Base-by-base conservation (phyloP, 2,113 vertebrate species). In the Kryptolebias marmoratus region DNA sequence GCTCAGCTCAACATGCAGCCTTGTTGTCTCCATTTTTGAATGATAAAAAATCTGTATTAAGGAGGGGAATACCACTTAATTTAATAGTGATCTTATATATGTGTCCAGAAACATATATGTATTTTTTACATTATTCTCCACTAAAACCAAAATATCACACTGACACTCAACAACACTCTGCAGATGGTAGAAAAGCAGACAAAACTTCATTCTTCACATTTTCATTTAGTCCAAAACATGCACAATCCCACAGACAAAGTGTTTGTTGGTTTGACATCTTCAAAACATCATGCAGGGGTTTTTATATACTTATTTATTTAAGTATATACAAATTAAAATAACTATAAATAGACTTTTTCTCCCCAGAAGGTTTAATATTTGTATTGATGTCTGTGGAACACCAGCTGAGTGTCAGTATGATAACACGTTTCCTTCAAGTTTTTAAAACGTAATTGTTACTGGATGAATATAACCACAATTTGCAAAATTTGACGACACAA, bases 51-150 rank as follows among this genome's bases (percentile, higher is more conserved):
- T 64, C 71, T 77, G n/a, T 52, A 50, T 54, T 79, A 64, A 63
- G 32, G 31, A 60, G 73, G 85, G 85, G 86, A 89, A 88, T 87
- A 89, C 47, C 86, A 87, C 86, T 87, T 32, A 60, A 83, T 82
- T 78, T 60, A 81, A 77, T 48, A 22, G 4, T 4, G 50, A 36
- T 50, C 30, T 27, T 1, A 15, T 48, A 32, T 16, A 13, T 36
- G 9, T 52, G 22, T 67, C 28, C 12, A 69, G 18, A 39, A 18
- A 67, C n/a, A 55, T 12, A 55, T 12, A 22, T 22, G 22, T 22
- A 22, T 11, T 55, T 62, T 66, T 22, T 45, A 14, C 9, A 68
- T 7, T 66, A 22, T 53, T 56, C 0, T 66, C 11, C 48, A 60
- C 3, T 31, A 44, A 14, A 9, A 45, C n/a, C 44, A 44, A 59